Evolutionary conservation across 1,140 invertebrate genomes (phyloP).

Genomic region (Musca domestica): DNA sequence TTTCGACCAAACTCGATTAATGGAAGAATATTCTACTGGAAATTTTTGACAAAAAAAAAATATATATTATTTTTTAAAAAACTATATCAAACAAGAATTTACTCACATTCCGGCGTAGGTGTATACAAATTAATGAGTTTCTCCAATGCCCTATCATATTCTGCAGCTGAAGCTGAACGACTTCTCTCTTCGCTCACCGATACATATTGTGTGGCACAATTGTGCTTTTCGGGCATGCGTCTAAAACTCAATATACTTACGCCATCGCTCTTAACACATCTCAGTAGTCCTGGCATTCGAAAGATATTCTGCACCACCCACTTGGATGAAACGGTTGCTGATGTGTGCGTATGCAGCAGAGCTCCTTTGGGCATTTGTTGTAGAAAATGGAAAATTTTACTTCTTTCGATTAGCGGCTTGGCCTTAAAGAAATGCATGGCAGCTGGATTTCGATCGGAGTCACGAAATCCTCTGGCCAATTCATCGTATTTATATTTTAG

Average conservation of each 20-base stretch:
- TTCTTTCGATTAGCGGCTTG: slow-evolving; percentile 62
- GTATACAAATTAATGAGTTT: slow-evolving; percentile 61
- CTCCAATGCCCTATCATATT: slow-evolving; percentile 62
- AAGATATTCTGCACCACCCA: slow-evolving; percentile 69
- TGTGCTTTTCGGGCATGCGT: slow-evolving; percentile 38
- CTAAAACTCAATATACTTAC: slow-evolving; percentile 47
- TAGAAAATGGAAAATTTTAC: slow-evolving; percentile 70
- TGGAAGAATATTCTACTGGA: slow-evolving; percentile 44
- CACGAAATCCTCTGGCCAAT: slow-evolving; percentile 39
- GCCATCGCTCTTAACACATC: slow-evolving; percentile 58
- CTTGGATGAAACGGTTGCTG: slow-evolving; percentile 62
- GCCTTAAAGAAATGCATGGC: slow-evolving; percentile 67
- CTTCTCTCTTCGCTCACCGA: slow-evolving; percentile 51
- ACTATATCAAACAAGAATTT: not conserved
- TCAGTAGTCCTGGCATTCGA: slow-evolving; percentile 67
- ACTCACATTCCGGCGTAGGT: slow-evolving; percentile 56
- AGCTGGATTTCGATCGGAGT: slow-evolving; percentile 55
- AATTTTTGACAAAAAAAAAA: not conserved
- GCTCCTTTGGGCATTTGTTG: slow-evolving; percentile 70
- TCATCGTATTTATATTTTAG: slow-evolving; percentile 67
- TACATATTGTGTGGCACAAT: slow-evolving; percentile 58
- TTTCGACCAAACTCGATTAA: slow-evolving; percentile 59
- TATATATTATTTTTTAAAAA: not conserved
- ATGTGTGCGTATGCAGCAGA: slow-evolving; percentile 71
- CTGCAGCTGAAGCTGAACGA: slow-evolving; percentile 48